A percentile compares a stretch with the other conserved stretches of the same genome.
Conservation (phyloP, 1,140 invertebrate species). For the Agrypnia vestita region DNA sequence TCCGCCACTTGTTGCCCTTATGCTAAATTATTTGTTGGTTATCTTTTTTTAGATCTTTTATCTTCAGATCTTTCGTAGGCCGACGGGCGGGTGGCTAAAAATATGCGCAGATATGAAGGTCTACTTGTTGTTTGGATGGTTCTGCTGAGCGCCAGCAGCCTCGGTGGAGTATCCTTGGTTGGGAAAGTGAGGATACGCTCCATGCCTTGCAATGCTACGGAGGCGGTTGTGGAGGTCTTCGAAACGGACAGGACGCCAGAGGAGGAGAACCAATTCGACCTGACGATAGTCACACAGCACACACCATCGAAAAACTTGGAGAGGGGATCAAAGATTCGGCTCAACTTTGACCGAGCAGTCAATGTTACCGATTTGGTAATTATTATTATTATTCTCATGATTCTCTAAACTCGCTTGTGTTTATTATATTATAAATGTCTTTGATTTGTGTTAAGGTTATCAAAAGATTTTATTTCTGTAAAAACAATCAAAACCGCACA, state of each 20-base stretch:
- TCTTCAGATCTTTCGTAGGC: too few species aligned
- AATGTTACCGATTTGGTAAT: constrained; percentile 15
- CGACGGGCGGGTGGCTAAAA: too few species aligned
- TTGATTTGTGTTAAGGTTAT: too few species aligned
- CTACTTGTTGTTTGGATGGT: too few species aligned
- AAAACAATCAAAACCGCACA: too few species aligned
- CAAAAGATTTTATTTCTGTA: too few species aligned
- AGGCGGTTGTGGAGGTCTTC: background rate
- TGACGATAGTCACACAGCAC: background rate
- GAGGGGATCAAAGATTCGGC: background rate
- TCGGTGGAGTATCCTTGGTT: background rate
- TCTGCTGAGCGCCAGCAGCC: too few species aligned
- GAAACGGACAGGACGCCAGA: constrained; percentile 14
- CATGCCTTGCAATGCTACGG: background rate
- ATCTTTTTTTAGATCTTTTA: background rate
- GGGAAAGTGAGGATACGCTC: background rate
- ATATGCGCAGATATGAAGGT: too few species aligned
- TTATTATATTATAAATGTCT: too few species aligned
- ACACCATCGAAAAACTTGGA: background rate
- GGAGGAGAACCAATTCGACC: constrained; percentile 29
- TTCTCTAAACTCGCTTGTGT: too few species aligned
- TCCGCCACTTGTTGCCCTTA: too few species aligned
- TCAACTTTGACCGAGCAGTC: background rate
- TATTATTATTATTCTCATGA: background rate
- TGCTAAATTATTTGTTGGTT: too few species aligned